Evolutionary conservation across 2,888 invertebrate genomes (phyloP).

Genomic region (Papilio protenor): DNA sequence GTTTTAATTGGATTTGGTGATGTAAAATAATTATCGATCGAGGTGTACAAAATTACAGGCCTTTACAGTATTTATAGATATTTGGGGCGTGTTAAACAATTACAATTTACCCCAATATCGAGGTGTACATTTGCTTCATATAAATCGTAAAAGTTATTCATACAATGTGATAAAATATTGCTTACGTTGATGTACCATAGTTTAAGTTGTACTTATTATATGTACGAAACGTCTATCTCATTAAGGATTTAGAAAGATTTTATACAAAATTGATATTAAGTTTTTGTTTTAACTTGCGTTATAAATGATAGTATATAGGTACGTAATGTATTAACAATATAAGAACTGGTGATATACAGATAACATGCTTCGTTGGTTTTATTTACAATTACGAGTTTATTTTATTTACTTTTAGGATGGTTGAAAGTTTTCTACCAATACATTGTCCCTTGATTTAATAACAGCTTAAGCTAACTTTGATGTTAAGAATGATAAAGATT

Average conservation of each 20-base stretch:
- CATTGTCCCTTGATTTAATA: slow-evolving; percentile 12
- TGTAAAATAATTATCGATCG: slow-evolving; percentile 78
- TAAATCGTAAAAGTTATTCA: slow-evolving; percentile 65
- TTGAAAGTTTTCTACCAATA: slow-evolving; percentile 11
- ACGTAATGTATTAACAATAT: slow-evolving; percentile 33
- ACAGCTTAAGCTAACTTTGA: slow-evolving; percentile 10
- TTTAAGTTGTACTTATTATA: slow-evolving; percentile 65
- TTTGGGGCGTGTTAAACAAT: slow-evolving; percentile 68
- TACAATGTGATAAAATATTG: slow-evolving; percentile 67
- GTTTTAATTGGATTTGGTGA: slow-evolving; percentile 78
- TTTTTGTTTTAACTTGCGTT: slow-evolving; percentile 36
- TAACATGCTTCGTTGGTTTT: slow-evolving; percentile 26
- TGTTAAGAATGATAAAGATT: slow-evolving; percentile 12
- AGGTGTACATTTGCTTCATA: slow-evolving; percentile 66
- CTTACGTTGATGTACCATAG: slow-evolving; percentile 71
- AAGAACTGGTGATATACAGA: slow-evolving; percentile 27
- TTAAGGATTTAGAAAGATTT: slow-evolving; percentile 61
- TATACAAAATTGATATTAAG: slow-evolving; percentile 48
- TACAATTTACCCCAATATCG: slow-evolving; percentile 60
- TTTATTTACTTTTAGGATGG: slow-evolving; percentile 10
- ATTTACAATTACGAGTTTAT: slow-evolving; percentile 37
- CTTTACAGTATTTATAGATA: slow-evolving; percentile 73
- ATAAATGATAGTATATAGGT: slow-evolving; percentile 37
- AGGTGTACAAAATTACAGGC: slow-evolving; percentile 83
- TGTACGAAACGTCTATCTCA: slow-evolving; percentile 60